Base-by-base conservation (phyloP, 2,888 invertebrate genomes). In the Yponomeuta cagnagella region DNA sequence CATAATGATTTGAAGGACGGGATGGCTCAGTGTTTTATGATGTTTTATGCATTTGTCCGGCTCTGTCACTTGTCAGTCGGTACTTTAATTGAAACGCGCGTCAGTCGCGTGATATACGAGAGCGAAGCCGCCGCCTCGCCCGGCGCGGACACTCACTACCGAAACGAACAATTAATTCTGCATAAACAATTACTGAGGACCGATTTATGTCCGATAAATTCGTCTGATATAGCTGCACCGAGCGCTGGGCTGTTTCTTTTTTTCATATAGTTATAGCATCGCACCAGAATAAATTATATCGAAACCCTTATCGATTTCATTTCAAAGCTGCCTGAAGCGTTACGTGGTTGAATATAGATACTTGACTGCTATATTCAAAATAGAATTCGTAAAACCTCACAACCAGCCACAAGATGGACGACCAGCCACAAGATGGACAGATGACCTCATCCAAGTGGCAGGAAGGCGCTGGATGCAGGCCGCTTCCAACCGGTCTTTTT, bases 71-170 rank as follows among this genome's bases (percentile, higher is more conserved):
- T 82, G 85, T 86, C 86, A 82, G 83, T 80, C 77, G 77, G 75
- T 77, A 78, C 77, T 86, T 85, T 87, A 89, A 90, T 90, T 90
- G 88, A 90, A 90, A 87, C 80, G 79, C 82, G 77, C 82, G 82
- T 85, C 86, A 82, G 78, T 71, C 74, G 77, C 75, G 80, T 87
- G 85, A 89, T 87, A 83, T 87, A 89, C 82, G 85, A 84, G 82
- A 80, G 76, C 73, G 75, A 76, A 74, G 76, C 73, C 76, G 72
- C 73, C 73, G 75, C 73, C 75, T 75, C 74, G 73, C 73, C 73
- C 63, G 76, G 74, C 74, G 73, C 73, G 77, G 82, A 81, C 82
- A 77, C 74, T 77, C 82, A 84, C 75, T 79, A 78, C 80, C 82
- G 76, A 78, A 72, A 73, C 74, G 77, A 79, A 83, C 85, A 83